A percentile compares a stretch with the other conserved stretches of the same genome.
These are phyloP conservation scores for Teleogryllus oceanicus DNA, from an alignment of 2,888 invertebrate genomes.

Conservation along the genomic window DNA sequence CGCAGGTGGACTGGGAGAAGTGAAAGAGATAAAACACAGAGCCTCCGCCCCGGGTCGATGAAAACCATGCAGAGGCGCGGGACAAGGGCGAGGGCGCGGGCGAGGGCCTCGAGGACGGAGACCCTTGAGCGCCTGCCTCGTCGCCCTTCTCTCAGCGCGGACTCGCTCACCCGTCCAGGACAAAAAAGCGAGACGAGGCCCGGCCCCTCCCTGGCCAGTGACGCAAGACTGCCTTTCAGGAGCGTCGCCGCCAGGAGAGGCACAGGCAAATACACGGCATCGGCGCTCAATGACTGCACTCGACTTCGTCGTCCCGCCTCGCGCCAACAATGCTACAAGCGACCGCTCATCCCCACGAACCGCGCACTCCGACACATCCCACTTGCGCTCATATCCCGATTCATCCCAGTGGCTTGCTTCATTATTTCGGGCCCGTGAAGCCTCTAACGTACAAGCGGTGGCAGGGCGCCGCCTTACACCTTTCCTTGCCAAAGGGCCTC, in stretches of 20 bases:
- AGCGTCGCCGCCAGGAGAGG: neutral
- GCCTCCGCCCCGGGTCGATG: neutral
- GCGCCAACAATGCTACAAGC: neutral
- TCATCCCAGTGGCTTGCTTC: too few species aligned
- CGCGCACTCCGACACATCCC: too few species aligned
- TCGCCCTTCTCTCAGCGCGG: conserved; percentile 28
- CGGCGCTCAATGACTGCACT: neutral
- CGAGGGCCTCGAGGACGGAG: neutral
- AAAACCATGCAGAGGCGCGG: neutral
- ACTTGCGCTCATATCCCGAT: too few species aligned
- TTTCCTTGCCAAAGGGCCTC: too few species aligned
- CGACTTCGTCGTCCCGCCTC: neutral
- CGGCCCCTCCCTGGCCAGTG: conserved; percentile 18
- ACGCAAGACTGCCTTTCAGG: conserved; percentile 4
- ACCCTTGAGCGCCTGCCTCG: conserved; percentile 8
- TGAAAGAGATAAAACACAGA: conserved; percentile 9
- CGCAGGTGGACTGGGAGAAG: neutral
- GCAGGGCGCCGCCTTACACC: too few species aligned
- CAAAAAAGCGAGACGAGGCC: conserved; percentile 25
- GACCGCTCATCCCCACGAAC: too few species aligned
- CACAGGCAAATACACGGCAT: neutral
- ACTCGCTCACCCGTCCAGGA: conserved; percentile 31
- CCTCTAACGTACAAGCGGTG: too few species aligned
- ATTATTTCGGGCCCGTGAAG: too few species aligned
- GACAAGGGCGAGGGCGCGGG: neutral